These are phyloP conservation scores for Dysdera silvatica DNA, from an alignment of 1,140 invertebrate species.

Conservation along the genomic window DNA sequence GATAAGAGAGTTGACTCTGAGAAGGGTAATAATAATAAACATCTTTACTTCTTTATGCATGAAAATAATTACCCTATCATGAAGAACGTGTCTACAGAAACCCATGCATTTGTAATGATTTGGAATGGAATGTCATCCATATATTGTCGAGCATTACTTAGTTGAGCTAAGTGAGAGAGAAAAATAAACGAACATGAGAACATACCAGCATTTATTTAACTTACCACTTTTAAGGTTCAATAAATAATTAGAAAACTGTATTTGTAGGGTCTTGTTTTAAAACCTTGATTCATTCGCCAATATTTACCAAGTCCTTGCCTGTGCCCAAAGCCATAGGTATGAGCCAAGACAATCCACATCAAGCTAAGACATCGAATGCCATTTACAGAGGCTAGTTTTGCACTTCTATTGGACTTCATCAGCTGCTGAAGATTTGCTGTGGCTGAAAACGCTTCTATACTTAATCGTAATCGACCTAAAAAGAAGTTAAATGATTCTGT, in stretches of 20 bases:
- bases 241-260: background rate
- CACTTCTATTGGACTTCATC: background rate
- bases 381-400: slow-evolving; percentile 39
- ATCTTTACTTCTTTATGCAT: no score
- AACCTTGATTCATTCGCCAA: background rate
- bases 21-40: no score
- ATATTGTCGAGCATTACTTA: slow-evolving; percentile 20
- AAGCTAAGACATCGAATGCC: slow-evolving; percentile 74
- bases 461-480: slow-evolving; percentile 14
- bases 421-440: slow-evolving; percentile 6
- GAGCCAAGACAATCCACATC: slow-evolving; percentile 86
- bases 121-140: slow-evolving; percentile 26
- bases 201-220: no score
- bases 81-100: slow-evolving; percentile 32
- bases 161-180: slow-evolving; percentile 11
- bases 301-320: slow-evolving; percentile 25
- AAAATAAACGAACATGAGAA: background rate
- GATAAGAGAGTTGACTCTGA: no score
- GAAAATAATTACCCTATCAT: slow-evolving; percentile 24
- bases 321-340: slow-evolving; percentile 49
- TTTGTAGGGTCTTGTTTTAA: background rate
- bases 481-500: no score
- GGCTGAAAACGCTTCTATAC: slow-evolving; percentile 13
- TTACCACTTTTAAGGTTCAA: no score
- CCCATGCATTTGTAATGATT: slow-evolving; percentile 26